A percentile compares a stretch with the other conserved stretches of the same genome.
Conservation (phyloP, 1,140 invertebrate species). For the Drosophila athabasca region DNA sequence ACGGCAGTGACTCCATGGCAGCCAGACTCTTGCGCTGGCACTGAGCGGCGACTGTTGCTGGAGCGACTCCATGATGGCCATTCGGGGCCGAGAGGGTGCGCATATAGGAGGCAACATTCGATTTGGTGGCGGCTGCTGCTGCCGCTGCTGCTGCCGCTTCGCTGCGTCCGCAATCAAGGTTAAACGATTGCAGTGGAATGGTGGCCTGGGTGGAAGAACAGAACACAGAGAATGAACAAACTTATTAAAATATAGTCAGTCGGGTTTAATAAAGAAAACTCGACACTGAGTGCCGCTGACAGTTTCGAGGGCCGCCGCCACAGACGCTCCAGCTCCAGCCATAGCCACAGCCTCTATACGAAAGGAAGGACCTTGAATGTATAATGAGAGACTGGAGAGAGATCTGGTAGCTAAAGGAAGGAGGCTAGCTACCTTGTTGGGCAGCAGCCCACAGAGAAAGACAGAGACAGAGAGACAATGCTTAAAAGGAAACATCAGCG, state of each 20-base stretch:
- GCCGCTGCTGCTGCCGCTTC: slow-evolving; percentile 46
- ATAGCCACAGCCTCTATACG: slow-evolving; percentile 45
- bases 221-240: slow-evolving; percentile 26
- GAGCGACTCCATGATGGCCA: slow-evolving; percentile 22
- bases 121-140: slow-evolving; percentile 42
- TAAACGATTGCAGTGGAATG: slow-evolving; percentile 83
- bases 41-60: slow-evolving; percentile 4
- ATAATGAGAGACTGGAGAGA: slow-evolving; percentile 64
- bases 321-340: not conserved
- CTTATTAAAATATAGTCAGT: slow-evolving; percentile 72
- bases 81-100: slow-evolving; percentile 78
- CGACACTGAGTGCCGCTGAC: slow-evolving; percentile 67
- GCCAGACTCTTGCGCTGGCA: slow-evolving; percentile 76
- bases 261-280: slow-evolving; percentile 77
- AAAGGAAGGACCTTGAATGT: slow-evolving; percentile 82
- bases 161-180: slow-evolving; percentile 81
- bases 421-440: slow-evolving; percentile 27
- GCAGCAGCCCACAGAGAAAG: not conserved
- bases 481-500: slow-evolving; percentile 68
- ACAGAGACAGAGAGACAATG: slow-evolving; percentile 57
- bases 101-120: slow-evolving; percentile 76
- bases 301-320: slow-evolving; percentile 57
- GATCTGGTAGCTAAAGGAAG: not conserved
- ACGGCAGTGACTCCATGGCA: slow-evolving; percentile 40
- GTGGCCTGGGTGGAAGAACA: slow-evolving; percentile 68